Evolutionary conservation across 2,113 vertebrate species (phyloP), one percentile per base, ranked within the genome.

Genomic region (Tetrao urogallus): DNA sequence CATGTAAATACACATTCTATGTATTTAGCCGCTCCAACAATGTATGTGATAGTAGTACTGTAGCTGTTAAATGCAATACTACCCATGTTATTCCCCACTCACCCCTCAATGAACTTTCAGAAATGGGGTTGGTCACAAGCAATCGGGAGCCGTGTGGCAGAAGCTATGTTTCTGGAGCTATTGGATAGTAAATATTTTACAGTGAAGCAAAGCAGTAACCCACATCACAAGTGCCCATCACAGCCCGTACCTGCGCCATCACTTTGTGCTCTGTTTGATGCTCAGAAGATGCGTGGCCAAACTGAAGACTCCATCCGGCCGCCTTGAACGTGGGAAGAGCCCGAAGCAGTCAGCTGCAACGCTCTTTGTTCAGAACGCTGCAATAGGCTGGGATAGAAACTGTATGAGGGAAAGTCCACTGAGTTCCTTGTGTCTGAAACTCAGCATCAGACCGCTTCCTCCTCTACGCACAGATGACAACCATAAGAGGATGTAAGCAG

Each of bases 31-130:
- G 34, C 79, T 65, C 58, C 43, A 69, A 27, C 63, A 32, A 10
- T 1, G 36, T 15, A 32, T 24, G 1, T 2, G 8, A 8, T 0
- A 0, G 28, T 1, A 2, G 0, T 1, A 8, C 0, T 3, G 32
- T 1, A 25, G 2, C 13, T 7, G 3, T 6, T 0, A 11, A 0
- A 4, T 8, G 19, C 0, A 17, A 27, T 1, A 52, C 0, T 4
- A 66, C 77, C 24, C 0, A 1, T 13, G 0, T 4, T 18, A 21
- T 63, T 22, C 8, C 17, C 14, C 67, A 34, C 36, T 60, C 60
- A 30, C 61, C 56, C 7, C 19, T 40, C 66, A 28, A 8, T 0
- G 1, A 88, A 22, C 57, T 72, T 74, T 10, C 61, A 60, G 24
- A 81, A 56, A 17, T 0, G 2, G 40, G 17, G 13, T 54, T 69